A percentile compares a stretch with the other conserved stretches of the same genome.
Evolutionary conservation across 2,113 vertebrate genomes (phyloP).

Genomic region (Paradoxurus hermaphroditus): DNA sequence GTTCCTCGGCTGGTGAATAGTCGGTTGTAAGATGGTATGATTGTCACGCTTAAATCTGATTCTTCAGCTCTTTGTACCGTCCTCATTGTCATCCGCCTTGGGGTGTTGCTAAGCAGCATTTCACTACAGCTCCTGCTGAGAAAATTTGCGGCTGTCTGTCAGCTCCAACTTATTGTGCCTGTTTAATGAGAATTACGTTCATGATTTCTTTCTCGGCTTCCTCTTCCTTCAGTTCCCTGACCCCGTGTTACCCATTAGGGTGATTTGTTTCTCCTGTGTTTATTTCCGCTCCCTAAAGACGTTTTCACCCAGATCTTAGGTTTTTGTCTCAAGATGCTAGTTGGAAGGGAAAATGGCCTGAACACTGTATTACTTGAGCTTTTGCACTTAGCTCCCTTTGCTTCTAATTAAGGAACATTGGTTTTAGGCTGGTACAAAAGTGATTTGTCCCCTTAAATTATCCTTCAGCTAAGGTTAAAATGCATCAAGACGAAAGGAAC

Average conservation of each 20-base stretch:
- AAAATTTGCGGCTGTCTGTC: slow-evolving; percentile 72
- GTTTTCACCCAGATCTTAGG: slow-evolving; percentile 21
- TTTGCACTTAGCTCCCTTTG: slow-evolving; percentile 35
- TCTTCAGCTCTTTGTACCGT: slow-evolving; percentile 48
- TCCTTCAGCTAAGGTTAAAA: neutral
- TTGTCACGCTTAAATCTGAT: slow-evolving; percentile 53
- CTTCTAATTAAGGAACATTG: slow-evolving; percentile 42
- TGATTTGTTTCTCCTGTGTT: slow-evolving; percentile 46
- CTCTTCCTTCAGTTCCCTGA: slow-evolving; percentile 48
- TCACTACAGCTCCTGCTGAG: slow-evolving; percentile 64
- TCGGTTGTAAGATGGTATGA: neutral
- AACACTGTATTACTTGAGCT: slow-evolving; percentile 23
- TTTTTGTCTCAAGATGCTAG: slow-evolving; percentile 55
- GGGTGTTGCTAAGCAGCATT: slow-evolving; percentile 73
- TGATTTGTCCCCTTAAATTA: slow-evolving; percentile 22
- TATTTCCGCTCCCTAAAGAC: slow-evolving; percentile 23
- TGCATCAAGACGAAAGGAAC: slow-evolving; percentile 21
- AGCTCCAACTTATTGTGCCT: slow-evolving; percentile 52
- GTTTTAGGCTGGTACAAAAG: neutral
- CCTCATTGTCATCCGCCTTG: slow-evolving; percentile 62
- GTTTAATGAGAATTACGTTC: slow-evolving; percentile 64
- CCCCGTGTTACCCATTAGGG: neutral
- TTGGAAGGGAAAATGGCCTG: slow-evolving; percentile 34
- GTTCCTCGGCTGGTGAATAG: neutral
- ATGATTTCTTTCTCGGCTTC: slow-evolving; percentile 36